Conservation (phyloP, 2,888 invertebrate genomes). For the Brachypalpus laphriformis region DNA sequence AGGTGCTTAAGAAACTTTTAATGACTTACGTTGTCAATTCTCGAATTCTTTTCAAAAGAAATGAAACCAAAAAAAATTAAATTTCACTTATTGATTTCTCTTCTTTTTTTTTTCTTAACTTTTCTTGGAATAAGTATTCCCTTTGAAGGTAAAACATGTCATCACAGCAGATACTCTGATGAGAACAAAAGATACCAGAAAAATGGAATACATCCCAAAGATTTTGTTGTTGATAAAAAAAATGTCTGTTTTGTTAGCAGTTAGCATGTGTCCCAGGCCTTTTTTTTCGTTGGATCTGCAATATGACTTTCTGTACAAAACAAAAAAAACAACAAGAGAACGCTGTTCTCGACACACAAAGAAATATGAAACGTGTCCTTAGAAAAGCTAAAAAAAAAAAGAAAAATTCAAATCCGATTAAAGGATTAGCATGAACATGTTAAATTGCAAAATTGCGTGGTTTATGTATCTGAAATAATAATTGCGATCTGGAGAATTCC, state of each 20-base stretch:
- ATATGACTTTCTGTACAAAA: not conserved
- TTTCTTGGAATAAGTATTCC: not conserved
- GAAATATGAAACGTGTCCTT: slow-evolving; percentile 2
- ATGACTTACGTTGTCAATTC: slow-evolving; percentile 57
- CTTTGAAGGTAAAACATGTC: slow-evolving; percentile 33
- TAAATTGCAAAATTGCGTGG: slow-evolving; percentile 16
- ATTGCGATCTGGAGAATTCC: not conserved
- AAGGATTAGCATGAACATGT: slow-evolving; percentile 6
- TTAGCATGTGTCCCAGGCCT: slow-evolving; percentile 1
- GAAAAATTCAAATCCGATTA: slow-evolving; percentile 39
- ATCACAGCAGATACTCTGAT: slow-evolving; percentile 5
- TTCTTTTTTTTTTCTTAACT: not conserved
- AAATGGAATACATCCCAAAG: not conserved
- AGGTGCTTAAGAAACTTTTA: slow-evolving; percentile 57
- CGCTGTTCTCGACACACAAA: slow-evolving; percentile 7
- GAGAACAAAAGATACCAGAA: not conserved
- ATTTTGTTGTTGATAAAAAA: too few species aligned
- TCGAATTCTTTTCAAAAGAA: slow-evolving; percentile 18
- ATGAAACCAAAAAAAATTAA: not conserved
- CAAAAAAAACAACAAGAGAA: not conserved
- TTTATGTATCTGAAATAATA: not conserved
- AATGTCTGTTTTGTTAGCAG: slow-evolving; percentile 9
- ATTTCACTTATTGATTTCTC: slow-evolving; percentile 13
- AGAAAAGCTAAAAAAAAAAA: not conserved
- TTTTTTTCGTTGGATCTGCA: not conserved